Evolutionary conservation across 2,797 vertebrate species (phyloP), one percentile per base, ranked within the genome.

Genomic region (Mormyrus proboscirostris): DNA sequence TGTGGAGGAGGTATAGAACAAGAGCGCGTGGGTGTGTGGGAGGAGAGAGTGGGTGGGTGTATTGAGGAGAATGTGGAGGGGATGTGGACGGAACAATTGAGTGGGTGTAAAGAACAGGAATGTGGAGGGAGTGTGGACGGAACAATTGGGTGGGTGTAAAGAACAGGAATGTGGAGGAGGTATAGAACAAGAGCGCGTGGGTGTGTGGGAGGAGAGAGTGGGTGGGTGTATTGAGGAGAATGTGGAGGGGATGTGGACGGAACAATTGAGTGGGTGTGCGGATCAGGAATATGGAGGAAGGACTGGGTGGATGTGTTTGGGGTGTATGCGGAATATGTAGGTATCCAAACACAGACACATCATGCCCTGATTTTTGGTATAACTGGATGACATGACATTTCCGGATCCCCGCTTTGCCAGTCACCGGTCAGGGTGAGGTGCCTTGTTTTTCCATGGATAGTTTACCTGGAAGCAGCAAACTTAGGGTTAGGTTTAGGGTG

Each of bases 71-170:
- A 5, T 9, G n/a, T 76, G 79, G 53, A 76, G 57, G 2, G n/a
- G 19, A 19, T 57, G 5, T 57, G 4, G 53, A 55, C 1, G 2
- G 50, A 50, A 1, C 2, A 10, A 51, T 2, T 51, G 3, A 12
- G 4, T 55, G 53, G 14, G 4, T 55, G 4, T 62, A 22, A 91
- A 90, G 59, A 65, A 29, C 79, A 88, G 91, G 89, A 91, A 91
- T 90, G 87, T 90, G 62, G 44, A 73, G 55, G 44, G 89, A 89
- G 90, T 47, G 55, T 79, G 86, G 49, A 19, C 1, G 5, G 14
- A 84, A 10, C 1, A 1, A 57, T 29, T 4, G 82, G 25, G 59
- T 87, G 51, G 53, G 1, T 55, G 3, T 92, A 88, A 53, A 51
- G 88, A 4, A 14, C 41, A 25, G 87, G 44, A 83, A 25, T 6